Conservation (phyloP, 2,888 invertebrate species). For the Monochamus alternatus region DNA sequence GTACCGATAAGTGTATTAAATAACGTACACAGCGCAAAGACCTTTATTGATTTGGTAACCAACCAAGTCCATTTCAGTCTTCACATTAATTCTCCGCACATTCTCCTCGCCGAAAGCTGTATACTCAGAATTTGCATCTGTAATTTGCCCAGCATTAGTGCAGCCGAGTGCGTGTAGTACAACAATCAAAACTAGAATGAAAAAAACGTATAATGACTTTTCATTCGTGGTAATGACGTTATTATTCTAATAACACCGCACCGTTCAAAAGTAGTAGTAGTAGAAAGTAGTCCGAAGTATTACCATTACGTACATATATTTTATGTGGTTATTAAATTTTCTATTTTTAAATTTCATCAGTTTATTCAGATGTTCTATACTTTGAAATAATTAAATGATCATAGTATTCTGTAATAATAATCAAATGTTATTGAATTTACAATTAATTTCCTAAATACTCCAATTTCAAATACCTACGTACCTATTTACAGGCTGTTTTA, state of each 20-base stretch:
- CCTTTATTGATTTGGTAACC: conserved; percentile 2
- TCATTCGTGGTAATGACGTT: background rate
- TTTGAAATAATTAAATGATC: no score
- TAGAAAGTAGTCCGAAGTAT: no score
- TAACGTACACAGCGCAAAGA: background rate
- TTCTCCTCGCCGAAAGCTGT: background rate
- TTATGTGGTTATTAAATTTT: no score
- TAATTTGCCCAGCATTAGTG: background rate
- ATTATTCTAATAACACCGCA: background rate
- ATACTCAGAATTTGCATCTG: background rate
- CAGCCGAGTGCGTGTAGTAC: background rate
- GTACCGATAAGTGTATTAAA: background rate
- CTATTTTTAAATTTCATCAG: no score
- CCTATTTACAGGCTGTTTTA: no score
- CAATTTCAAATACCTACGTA: no score
- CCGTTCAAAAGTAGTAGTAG: no score
- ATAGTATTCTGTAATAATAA: no score
- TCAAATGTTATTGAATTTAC: no score
- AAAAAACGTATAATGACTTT: background rate
- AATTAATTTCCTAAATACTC: no score
- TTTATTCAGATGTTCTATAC: no score
- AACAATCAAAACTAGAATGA: background rate
- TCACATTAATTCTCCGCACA: background rate
- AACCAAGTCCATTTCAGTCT: background rate
- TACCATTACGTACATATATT: no score